Evolutionary conservation across 2,797 vertebrate species (phyloP), one percentile per base, ranked within the genome.

Genomic region (Karalla daura): DNA sequence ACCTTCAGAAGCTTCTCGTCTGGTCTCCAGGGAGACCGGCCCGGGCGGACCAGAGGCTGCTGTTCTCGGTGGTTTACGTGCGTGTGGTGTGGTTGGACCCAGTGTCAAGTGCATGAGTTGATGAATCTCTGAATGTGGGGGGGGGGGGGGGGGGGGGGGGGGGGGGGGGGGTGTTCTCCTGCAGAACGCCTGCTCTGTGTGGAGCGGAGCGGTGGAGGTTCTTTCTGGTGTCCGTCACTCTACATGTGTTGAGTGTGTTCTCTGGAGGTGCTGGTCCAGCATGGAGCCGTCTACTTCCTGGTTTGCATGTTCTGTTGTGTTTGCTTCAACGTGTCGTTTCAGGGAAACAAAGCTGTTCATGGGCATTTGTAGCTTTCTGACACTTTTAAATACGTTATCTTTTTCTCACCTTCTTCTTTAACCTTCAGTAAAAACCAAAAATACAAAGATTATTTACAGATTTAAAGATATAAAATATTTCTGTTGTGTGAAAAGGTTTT

Each of bases 161-260:
- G 30, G 30, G 36, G 28, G 41, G 14, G 18, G 21, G n/a, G 39
- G 15, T 15, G 32, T 11, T 56, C 15, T 15, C 41, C 12, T 24
- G 37, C 53, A 27, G 37, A 32, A 25, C 23, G 47, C 30, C 28
- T 63, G 18, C 23, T 63, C 36, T 53, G 47, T 36, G 74, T 75
- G 69, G 78, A 49, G 45, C 30, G 78, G 56, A 65, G 76, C 79
- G 83, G 85, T 74, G 82, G 66, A 47, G 54, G 1, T 63, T 8
- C 45, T n/a, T 20, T 32, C 13, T 25, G 7, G 6, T 6, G n/a
- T n/a, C n/a, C n/a, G n/a, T n/a, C n/a, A n/a, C 2, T 61, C 28
- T 64, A 10, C 49, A 27, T 21, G 21, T 18, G 37, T 25, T 18
- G 39, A 37, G 51, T 56, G 62, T 27, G 50, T 49, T 50, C 24